Conservation (phyloP, 2,113 vertebrate species). For the Muntiacus muntjak region DNA sequence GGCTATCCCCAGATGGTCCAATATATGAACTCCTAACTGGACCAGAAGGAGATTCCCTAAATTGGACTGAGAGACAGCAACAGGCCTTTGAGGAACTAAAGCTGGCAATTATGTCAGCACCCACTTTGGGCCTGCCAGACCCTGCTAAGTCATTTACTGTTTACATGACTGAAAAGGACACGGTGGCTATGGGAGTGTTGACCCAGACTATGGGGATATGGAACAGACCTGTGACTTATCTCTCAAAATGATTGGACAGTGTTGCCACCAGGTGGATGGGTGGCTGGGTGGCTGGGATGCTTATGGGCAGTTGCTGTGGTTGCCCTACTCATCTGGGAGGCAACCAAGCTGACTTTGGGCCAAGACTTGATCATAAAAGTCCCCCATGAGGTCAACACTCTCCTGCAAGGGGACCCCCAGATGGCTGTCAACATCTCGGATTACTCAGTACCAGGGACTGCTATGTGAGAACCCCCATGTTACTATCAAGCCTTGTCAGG, state of each 20-base stretch:
- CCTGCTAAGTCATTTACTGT: fast-evolving
- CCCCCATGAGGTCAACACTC: neutral
- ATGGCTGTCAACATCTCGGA: neutral
- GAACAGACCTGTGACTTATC: neutral
- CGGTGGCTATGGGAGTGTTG: neutral
- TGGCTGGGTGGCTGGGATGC: neutral
- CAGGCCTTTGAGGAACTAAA: neutral
- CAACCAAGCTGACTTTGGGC: neutral
- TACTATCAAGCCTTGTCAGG: neutral
- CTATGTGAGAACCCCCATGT: neutral
- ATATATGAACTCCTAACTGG: neutral
- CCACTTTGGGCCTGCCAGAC: neutral
- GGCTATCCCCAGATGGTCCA: neutral
- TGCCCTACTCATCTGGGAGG: neutral
- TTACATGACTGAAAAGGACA: neutral
- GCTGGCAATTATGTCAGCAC: neutral
- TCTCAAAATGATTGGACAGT: fast-evolving
- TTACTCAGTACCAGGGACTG: neutral
- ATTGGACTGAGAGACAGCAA: neutral
- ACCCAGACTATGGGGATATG: neutral
- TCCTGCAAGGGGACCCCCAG: neutral
- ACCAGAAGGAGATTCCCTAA: neutral
- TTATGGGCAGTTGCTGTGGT: neutral
- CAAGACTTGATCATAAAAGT: neutral
- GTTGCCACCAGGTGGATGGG: fast-evolving